Conservation (phyloP, 2,113 vertebrate genomes). For the Lycocorax pyrrhopterus region DNA sequence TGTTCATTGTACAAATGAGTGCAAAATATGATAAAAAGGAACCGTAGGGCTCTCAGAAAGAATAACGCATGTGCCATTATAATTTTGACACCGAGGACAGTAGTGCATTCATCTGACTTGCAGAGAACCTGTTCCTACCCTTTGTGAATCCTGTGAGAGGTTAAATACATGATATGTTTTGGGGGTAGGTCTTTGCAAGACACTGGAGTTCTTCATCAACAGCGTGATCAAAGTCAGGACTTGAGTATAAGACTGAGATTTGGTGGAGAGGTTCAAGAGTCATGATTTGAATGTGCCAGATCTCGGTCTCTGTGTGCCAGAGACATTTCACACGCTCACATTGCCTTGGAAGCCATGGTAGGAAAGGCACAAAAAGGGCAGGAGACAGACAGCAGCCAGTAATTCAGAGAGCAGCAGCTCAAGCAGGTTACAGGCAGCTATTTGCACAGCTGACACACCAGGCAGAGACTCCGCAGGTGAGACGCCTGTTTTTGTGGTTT, state of each 20-base stretch:
- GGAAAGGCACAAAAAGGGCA: background rate
- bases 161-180: background rate
- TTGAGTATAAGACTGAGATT: background rate
- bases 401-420: background rate
- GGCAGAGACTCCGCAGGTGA: background rate
- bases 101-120: background rate
- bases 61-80: conserved; percentile 7
- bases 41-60: background rate
- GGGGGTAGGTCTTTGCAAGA: background rate
- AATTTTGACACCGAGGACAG: background rate
- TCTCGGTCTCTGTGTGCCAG: background rate
- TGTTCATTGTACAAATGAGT: conserved; percentile 38
- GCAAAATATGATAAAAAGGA: conserved; percentile 36
- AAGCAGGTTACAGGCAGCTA: background rate
- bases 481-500: background rate
- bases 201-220: background rate
- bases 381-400: background rate
- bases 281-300: background rate
- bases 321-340: background rate
- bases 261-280: background rate
- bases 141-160: background rate
- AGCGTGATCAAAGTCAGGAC: background rate
- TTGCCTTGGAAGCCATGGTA: background rate
- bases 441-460: background rate
- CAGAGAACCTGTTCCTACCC: background rate